Evolutionary conservation across 1,140 invertebrate genomes (phyloP), one percentile per base, ranked within the genome.

Genomic region (Rhagoletis zephyria): DNA sequence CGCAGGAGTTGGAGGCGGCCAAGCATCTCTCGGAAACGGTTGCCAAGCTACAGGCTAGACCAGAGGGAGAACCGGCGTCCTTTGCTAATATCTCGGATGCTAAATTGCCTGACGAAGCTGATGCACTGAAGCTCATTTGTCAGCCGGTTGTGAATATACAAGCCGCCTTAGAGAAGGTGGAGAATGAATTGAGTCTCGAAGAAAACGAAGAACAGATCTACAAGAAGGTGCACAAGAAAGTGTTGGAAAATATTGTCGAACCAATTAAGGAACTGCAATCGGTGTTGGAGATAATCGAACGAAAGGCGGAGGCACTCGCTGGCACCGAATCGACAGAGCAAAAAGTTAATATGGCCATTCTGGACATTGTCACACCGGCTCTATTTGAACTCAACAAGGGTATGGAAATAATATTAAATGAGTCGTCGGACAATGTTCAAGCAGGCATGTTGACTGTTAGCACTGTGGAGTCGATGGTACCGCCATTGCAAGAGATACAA

Each of bases 401-500:
- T 4, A 87, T 94, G 42, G 93, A 94, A 88, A 90, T 93, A 2
- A 93, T 94, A 12, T 85, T 90, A 0, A 89, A 89, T 16, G 90
- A 92, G 63, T 88, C 90, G 5, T 89, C 92, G 0, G 88, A 89
- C 30, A 90, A 88, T 40, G 89, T 93, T 3, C 90, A 93, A 59
- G 89, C 90, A 0, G 92, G 91, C 48, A 91, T 91, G 87, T 88
- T 93, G n/a, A 93, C 90, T 0, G 91, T 93, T 0, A 92, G 91
- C 88, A 91, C 93, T 3, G 90, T 94, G 10, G 93, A 94, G 86
- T 93, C 94, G 19, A 93, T 94, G 88, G 91, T 93, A 4, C 90
- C 91, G 6, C 94, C 94, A 0, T 88, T 94, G 6, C 93, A 94
- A 88, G 94, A 94, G 90, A 93, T 95, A n/a, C 92, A 94, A 45